Evolutionary conservation across 2,113 vertebrate genomes (phyloP).

Genomic region (Phylloscopus whistleri): DNA sequence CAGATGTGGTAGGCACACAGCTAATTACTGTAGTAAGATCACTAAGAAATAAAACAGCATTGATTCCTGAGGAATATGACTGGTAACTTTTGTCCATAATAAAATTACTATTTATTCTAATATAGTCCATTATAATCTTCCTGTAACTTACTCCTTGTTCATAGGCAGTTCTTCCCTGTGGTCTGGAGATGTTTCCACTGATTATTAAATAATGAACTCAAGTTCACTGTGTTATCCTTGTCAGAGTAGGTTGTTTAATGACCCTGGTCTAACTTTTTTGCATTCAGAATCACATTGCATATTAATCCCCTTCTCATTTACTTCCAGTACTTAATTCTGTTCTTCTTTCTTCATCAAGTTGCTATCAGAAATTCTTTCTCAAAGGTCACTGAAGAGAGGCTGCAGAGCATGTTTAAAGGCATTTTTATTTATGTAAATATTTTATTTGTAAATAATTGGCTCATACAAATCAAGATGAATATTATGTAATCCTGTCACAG

Average conservation of each 20-base stretch:
- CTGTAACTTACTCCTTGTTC: background rate
- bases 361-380: background rate
- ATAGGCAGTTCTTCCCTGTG: background rate
- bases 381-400: slow-evolving; percentile 3
- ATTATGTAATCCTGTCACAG: background rate
- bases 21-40: background rate
- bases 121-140: background rate
- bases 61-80: background rate
- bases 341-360: background rate
- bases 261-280: background rate
- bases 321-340: background rate
- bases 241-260: background rate
- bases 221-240: background rate
- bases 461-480: background rate
- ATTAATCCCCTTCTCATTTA: background rate
- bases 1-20: background rate
- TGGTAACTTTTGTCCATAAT: background rate
- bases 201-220: background rate
- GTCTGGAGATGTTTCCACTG: background rate
- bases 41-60: background rate
- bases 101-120: background rate
- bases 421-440: background rate
- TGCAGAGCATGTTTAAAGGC: background rate
- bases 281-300: background rate
- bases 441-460: slow-evolving; percentile 7